Evolutionary conservation across 2,888 invertebrate genomes (phyloP), one percentile per base, ranked within the genome.

Genomic region (Catocala nupta): DNA sequence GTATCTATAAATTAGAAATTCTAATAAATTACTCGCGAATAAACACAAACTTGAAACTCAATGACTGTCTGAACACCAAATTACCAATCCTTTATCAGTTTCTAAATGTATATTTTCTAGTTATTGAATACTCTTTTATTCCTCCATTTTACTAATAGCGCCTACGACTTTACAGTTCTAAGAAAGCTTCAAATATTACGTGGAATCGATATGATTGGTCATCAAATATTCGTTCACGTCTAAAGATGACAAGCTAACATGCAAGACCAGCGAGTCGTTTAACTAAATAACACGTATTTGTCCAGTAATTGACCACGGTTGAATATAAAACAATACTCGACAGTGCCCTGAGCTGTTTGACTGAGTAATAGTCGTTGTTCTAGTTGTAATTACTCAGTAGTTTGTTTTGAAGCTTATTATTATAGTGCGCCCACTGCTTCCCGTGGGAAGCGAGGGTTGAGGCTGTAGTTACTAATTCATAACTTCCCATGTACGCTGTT

Each of bases 331-430:
- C 78, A 82, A 81, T 81, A 82, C 67, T 77, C 78, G 78, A 83
- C 82, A 82, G 64, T 73, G 86, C 86, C 86, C 87, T 84, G 79
- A 90, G 89, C 87, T 89, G 86, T 90, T 91, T 91, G 85, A 89
- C 84, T 84, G 82, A 86, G 82, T 89, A 89, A 88, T 90, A 84
- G 86, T 79, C 78, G 86, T 88, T 88, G 88, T 89, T 90, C 88
- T 86, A 86, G 87, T 85, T 88, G 81, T 93, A 91, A 92, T 92
- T 92, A 90, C 89, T 90, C 89, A 76, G 87, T 88, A 90, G 89
- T 91, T 93, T 90, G 90, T 91, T 91, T 84, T 85, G 83, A 86
- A 88, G 86, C 88, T 87, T 91, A 89, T 90, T 90, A 90, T 90
- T 88, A 90, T 78, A 77, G 81, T 81, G 77, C 84, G 86, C 81